Evolutionary conservation across 2,888 invertebrate genomes (phyloP), one percentile per base, ranked within the genome.

Genomic region (Lithophane ornitopus): DNA sequence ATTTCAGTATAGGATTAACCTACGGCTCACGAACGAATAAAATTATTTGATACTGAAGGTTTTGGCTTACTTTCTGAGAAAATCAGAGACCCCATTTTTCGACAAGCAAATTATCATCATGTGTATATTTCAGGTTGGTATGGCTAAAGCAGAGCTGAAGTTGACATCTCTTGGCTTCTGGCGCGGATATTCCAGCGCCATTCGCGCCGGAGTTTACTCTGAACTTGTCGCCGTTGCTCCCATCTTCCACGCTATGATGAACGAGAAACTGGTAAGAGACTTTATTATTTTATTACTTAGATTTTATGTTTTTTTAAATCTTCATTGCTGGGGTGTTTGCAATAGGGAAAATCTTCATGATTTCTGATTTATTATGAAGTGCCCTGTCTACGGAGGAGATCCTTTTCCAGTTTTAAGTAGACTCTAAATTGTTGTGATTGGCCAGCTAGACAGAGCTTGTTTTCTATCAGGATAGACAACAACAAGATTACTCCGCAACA

Each of bases 141-240:
- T 97, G 92, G 97, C 97, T 0, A 97, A 97, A 85, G 97, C 97
- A 0, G 97, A 97, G 80, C 91, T 98, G 66, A 97, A 97, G 82
- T 95, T 97, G 58, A 97, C 97, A 34, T 96, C 97, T 0, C 97
- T 97, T 56, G 98, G 98, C 34, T 98, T 98, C 91, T 98, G 98
- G 94, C 96, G 97, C 0, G 98, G 98, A 70, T 99, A 99, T 92
- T 98, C 98, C 0, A 98, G 98, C 85, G 97, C 98, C 0, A 97
- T 98, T 91, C 97, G 98, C 69, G 98, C 98, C 0, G 98, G 98
- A 1, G 97, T 98, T 12, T 98, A 97, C 90, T 98, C 98, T 78
- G 98, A 98, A 89, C 90, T 96, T 2, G 98, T 98, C 0, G 98
- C 98, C 0, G 97, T 98, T 58, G 97, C 98, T 6, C 98, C 98